phyloP scores from a whole-genome alignment of 2,797 vertebrate genomes.

The Chromobotia macracanthus region DNA sequence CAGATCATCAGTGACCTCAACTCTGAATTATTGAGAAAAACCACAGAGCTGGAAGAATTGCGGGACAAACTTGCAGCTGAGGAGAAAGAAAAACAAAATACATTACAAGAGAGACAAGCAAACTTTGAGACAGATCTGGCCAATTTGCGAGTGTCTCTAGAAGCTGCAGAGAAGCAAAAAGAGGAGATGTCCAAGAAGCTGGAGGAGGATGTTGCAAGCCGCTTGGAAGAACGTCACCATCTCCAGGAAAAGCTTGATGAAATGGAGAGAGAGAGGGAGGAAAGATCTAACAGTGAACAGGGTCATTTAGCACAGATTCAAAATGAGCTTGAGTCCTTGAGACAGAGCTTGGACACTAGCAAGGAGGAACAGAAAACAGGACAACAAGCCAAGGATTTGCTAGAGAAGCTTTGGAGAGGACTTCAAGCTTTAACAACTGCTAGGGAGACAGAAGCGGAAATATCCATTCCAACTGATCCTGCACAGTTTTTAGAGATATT shows the following conservation, averaged over 20 bases:
- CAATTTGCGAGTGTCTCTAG: conserved; percentile 50
- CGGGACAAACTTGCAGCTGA: conserved; percentile 12
- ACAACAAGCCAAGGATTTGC: conserved; percentile 55
- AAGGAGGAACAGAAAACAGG: conserved; percentile 57
- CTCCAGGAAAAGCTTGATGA: conserved; percentile 65
- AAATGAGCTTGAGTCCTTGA: conserved; percentile 64
- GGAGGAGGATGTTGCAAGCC: conserved; percentile 62
- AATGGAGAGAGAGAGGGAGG: conserved; percentile 60
- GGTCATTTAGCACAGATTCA: conserved; percentile 63
- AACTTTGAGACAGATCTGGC: conserved; percentile 63
- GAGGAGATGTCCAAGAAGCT: conserved; percentile 68
- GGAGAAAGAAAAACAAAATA: conserved; percentile 39
- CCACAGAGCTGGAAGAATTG: conserved; percentile 24
- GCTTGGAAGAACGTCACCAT: conserved; percentile 60
- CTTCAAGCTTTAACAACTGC: conserved; percentile 64
- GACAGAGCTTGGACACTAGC: conserved; percentile 40
- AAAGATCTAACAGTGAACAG: conserved; percentile 60
- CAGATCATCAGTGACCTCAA: conserved; percentile 19
- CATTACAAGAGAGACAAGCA: conserved; percentile 55
- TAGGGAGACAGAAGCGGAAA: conserved; percentile 56
- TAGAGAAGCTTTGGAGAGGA: conserved; percentile 71
- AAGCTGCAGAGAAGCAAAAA: conserved; percentile 69
- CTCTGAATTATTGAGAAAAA: conserved; percentile 13
- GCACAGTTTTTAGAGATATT: conserved; percentile 62
- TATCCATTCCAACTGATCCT: conserved; percentile 61